phyloP scores from a whole-genome alignment of 2,888 invertebrate genomes.

The Lissonota sp. region DNA sequence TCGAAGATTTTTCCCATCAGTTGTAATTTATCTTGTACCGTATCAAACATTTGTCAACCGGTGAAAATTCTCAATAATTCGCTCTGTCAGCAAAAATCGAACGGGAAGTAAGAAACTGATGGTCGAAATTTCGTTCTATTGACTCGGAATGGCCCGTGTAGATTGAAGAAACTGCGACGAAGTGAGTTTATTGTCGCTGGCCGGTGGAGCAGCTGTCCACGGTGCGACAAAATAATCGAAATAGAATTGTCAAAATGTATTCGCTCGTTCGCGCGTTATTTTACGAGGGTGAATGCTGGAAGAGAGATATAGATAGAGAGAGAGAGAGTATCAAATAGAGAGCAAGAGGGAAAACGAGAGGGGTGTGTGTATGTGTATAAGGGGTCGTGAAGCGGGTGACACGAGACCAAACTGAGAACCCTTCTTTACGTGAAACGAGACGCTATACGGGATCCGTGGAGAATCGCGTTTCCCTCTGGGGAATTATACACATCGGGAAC shows the following conservation, averaged over 20 bases:
- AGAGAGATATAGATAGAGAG: slow-evolving; percentile 42
- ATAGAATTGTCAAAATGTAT: slow-evolving; percentile 84
- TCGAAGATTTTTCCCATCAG: too few relatives aligned
- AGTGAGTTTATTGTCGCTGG: slow-evolving; percentile 55
- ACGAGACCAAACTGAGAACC: slow-evolving; percentile 65
- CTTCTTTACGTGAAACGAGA: slow-evolving; percentile 76
- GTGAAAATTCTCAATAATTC: too few relatives aligned
- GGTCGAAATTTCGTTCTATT: too few relatives aligned
- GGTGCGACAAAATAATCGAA: slow-evolving; percentile 81
- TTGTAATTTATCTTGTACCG: too few relatives aligned
- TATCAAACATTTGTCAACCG: too few relatives aligned
- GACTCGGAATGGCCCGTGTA: background rate
- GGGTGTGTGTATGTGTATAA: slow-evolving; percentile 21
- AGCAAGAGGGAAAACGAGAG: slow-evolving; percentile 24
- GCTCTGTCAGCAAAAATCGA: too few relatives aligned
- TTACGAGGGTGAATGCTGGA: slow-evolving; percentile 78
- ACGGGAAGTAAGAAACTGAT: too few relatives aligned
- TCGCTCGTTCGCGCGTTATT: slow-evolving; percentile 82
- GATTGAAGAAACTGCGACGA: slow-evolving; percentile 39
- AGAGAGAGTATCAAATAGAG: background rate
- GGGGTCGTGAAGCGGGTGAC: slow-evolving; percentile 55
- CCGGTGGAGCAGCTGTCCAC: slow-evolving; percentile 64
- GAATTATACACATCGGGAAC: slow-evolving; percentile 73
- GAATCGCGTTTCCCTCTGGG: slow-evolving; percentile 79
- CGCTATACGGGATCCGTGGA: slow-evolving; percentile 77